Base-by-base conservation (phyloP, 2,113 vertebrate species). In the Suricata suricatta region DNA sequence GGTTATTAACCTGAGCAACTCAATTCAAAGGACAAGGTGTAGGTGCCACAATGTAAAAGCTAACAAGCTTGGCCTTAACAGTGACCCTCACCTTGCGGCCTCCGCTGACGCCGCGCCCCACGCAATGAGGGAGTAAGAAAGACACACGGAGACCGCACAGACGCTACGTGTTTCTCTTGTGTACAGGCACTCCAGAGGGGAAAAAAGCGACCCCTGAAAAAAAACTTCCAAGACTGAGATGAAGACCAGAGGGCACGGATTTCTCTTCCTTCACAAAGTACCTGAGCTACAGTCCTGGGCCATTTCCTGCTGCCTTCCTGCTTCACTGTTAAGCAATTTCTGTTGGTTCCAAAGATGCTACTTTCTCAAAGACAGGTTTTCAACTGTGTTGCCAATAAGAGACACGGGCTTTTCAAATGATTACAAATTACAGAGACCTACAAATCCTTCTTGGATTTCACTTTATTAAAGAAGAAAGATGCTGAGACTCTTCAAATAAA, bases 381-480 rank as follows among this genome's bases (percentile, higher is more conserved):
- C 41, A 83, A 57, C 69, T 96, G 88, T 80, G 72, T 10, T 93
- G 38, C 23, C 77, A 83, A 79, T 72, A 35, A 86, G 86, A 93
- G 69, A 90, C 2, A 2, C 17, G 1, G 12, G 7, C 12, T 96
- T 60, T 95, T 87, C 82, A 93, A 94, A 33, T 80, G 38, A 50
- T 47, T 95, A 71, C 81, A 96, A 95, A 84, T 71, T 83, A 93
- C 1, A 91, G 41, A 88, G 7, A 94, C 80, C 60, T 90, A 96
- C 95, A 91, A 92, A 16, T 69, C 74, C 81, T 74, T 85, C 77
- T 44, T 91, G 63, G 50, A 90, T 57, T 96, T 50, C 13, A 82
- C 29, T 90, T 68, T 90, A n/a, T 66, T 88, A 91, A 90, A 93
- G 64, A 95, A 91, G 91, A 93, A 91, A n/a, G 5, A 84, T 19